Percentiles rank a stretch among this genome's conserved stretches.
phyloP scores from a whole-genome alignment of 2,888 invertebrate species.

The Aricia artaxerxes region DNA sequence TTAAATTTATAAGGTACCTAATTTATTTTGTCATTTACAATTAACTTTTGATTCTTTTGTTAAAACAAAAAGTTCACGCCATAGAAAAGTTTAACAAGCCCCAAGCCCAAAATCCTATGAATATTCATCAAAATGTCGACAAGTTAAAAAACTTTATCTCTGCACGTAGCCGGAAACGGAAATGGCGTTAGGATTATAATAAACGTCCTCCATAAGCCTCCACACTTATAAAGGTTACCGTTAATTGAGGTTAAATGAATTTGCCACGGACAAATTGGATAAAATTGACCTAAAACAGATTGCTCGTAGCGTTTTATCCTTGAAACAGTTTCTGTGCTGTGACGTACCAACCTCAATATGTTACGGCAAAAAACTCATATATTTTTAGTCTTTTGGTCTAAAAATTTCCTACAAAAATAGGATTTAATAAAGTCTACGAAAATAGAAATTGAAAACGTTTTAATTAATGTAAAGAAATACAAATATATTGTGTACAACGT shows the following conservation, averaged over 20 bases:
- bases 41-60: neutral
- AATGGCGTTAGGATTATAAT: conserved; percentile 8
- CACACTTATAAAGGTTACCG: conserved; percentile 2
- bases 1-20: neutral
- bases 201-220: conserved; percentile 10
- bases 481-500: too few species aligned
- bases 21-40: neutral
- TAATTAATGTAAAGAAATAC: neutral
- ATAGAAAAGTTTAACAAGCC: neutral
- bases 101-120: neutral
- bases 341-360: conserved; percentile 17
- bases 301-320: conserved; percentile 24
- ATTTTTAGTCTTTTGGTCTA: neutral
- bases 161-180: conserved; percentile 7
- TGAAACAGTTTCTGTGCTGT: conserved; percentile 14
- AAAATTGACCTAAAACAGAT: conserved; percentile 29
- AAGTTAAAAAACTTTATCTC: neutral
- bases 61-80: neutral
- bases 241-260: conserved; percentile 21
- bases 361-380: neutral
- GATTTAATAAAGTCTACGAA: too few species aligned
- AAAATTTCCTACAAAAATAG: neutral
- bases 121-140: neutral
- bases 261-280: conserved; percentile 24
- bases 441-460: neutral